A percentile compares a stretch with the other conserved stretches of the same genome.
Evolutionary conservation across 2,888 invertebrate genomes (phyloP).

Genomic region (Hemicrepidius hirtus): DNA sequence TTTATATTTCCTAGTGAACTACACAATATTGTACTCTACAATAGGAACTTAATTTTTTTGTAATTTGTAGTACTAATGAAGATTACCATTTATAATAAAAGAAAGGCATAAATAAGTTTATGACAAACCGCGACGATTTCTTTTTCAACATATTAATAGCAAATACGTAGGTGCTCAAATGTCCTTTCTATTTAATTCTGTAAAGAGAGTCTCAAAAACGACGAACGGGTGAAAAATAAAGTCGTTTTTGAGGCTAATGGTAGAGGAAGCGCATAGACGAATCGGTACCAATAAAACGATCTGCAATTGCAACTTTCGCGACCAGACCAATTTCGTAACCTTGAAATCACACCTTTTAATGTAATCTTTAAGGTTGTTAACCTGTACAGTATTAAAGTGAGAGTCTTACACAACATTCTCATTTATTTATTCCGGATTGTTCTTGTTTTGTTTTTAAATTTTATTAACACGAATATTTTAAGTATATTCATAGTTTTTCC

Average conservation of each 20-base stretch:
- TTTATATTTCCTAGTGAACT: too few species aligned
- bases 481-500: too few species aligned
- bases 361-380: conserved; percentile 10
- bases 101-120: too few species aligned
- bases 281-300: neutral
- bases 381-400: conserved; percentile 11
- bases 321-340: conserved; percentile 19
- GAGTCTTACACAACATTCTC: conserved; percentile 33
- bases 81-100: too few species aligned
- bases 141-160: too few species aligned
- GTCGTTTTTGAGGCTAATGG: too few species aligned
- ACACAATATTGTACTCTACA: too few species aligned
- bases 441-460: conserved; percentile 19
- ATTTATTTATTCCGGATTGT: conserved; percentile 16
- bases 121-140: too few species aligned
- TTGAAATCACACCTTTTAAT: conserved; percentile 18
- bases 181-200: neutral
- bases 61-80: too few species aligned
- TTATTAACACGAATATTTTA: neutral
- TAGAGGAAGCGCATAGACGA: conserved; percentile 8
- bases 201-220: neutral
- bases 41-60: too few species aligned
- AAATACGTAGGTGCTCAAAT: neutral
- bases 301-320: conserved; percentile 17
- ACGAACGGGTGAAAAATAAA: too few species aligned